phyloP scores from a whole-genome alignment of 2,888 invertebrate genomes.

The Lithophane leautieri region DNA sequence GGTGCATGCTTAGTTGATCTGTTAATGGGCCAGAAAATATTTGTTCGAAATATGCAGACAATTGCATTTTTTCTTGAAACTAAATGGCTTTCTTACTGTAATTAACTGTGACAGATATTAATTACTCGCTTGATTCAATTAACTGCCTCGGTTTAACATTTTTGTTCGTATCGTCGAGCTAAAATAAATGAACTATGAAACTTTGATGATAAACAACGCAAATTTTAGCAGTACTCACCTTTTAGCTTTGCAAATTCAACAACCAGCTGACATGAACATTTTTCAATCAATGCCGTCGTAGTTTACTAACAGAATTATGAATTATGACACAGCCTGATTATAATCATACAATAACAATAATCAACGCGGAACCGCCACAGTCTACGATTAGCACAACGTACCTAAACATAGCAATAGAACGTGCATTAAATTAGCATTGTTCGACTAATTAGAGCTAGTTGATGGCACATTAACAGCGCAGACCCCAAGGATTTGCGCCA shows the following conservation, averaged over 20 bases:
- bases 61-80: slow-evolving; percentile 6
- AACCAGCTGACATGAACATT: background rate
- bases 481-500: slow-evolving; percentile 39
- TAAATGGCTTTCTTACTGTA: slow-evolving; percentile 13
- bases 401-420: slow-evolving; percentile 64
- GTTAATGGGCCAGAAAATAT: slow-evolving; percentile 35
- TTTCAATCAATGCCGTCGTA: background rate
- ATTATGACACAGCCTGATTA: slow-evolving; percentile 9
- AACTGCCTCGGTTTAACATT: background rate
- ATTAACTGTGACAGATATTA: slow-evolving; percentile 19
- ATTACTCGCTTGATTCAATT: background rate
- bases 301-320: slow-evolving; percentile 2
- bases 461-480: slow-evolving; percentile 42
- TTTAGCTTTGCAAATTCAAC: background rate
- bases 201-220: background rate
- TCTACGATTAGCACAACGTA: slow-evolving; percentile 60
- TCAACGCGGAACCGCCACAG: slow-evolving; percentile 29
- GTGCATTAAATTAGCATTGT: slow-evolving; percentile 71
- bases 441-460: slow-evolving; percentile 58
- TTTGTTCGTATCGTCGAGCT: background rate
- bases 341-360: slow-evolving; percentile 27
- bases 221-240: background rate
- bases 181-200: background rate
- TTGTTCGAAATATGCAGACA: background rate
- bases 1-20: slow-evolving; percentile 33